These are phyloP conservation scores for Haliaeetus leucogaster DNA, from an alignment of 2,113 vertebrate species.

Conservation along the genomic window DNA sequence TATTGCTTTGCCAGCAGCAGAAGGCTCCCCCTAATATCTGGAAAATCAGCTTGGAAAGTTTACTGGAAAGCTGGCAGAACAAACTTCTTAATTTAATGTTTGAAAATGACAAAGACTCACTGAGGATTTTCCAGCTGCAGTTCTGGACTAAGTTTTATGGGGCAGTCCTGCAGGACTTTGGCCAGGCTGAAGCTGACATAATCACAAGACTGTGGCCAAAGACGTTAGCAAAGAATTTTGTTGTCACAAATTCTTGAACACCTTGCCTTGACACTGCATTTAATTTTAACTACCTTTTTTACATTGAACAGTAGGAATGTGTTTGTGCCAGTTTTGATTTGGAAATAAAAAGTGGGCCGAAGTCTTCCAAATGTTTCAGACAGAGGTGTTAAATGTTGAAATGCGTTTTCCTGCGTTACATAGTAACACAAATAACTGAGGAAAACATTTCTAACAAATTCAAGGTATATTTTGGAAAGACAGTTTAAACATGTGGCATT, in stretches of 20 bases:
- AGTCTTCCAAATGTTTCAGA: background rate
- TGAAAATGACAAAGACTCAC: background rate
- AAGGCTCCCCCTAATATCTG: background rate
- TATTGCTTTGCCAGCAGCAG: background rate
- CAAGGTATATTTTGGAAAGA: background rate
- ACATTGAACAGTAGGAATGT: background rate
- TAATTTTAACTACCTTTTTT: background rate
- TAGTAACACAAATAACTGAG: background rate
- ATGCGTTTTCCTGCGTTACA: background rate
- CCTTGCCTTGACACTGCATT: background rate
- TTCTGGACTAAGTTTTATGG: background rate
- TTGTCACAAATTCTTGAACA: background rate
- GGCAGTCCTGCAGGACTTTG: background rate
- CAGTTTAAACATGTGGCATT: background rate
- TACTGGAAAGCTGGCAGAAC: background rate
- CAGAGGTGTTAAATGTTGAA: background rate
- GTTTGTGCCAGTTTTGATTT: background rate
- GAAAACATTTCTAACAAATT: background rate
- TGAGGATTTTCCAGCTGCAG: background rate
- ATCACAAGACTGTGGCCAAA: background rate
- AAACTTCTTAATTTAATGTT: background rate
- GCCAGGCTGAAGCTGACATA: background rate
- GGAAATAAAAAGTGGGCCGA: background rate
- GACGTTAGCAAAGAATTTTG: background rate
- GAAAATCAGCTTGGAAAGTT: background rate